Conservation (phyloP, 2,888 invertebrate genomes). For the Clusia tigrina region DNA sequence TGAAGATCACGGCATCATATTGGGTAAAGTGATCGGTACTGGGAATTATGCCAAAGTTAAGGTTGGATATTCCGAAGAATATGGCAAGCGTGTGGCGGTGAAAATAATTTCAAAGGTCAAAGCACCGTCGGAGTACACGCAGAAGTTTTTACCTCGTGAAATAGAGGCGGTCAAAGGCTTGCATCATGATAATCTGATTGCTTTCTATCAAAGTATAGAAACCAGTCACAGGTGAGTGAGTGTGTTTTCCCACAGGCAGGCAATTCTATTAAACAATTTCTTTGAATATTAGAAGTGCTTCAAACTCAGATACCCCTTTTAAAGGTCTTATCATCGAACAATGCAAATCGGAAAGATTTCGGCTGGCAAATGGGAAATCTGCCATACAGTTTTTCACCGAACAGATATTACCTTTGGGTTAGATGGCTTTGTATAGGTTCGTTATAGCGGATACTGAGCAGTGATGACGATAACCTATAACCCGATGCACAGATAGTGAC, state of each 20-base stretch:
- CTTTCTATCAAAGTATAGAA: constrained; percentile 84
- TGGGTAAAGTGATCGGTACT: constrained; percentile 80
- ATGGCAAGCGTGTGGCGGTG: constrained; percentile 78
- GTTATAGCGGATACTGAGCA: no score
- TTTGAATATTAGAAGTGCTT: no score
- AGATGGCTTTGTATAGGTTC: no score
- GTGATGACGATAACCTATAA: no score
- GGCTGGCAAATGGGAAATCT: no score
- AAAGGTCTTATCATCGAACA: no score
- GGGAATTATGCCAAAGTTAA: constrained; percentile 86
- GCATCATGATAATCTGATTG: constrained; percentile 80
- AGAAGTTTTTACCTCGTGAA: constrained; percentile 82
- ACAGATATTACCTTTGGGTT: no score
- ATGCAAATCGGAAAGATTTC: no score
- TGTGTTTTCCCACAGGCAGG: background rate
- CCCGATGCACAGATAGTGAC: no score
- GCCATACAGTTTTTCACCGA: no score
- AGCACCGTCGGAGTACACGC: constrained; percentile 81
- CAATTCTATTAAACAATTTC: background rate
- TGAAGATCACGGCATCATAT: constrained; percentile 78
- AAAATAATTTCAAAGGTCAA: constrained; percentile 86
- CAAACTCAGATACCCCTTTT: no score
- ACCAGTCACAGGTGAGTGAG: constrained; percentile 76
- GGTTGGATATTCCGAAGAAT: constrained; percentile 77
- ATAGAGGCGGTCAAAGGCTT: constrained; percentile 84